Evolutionary conservation across 2,888 invertebrate species (phyloP), one percentile per base, ranked within the genome.

Genomic region (Mantis religiosa): DNA sequence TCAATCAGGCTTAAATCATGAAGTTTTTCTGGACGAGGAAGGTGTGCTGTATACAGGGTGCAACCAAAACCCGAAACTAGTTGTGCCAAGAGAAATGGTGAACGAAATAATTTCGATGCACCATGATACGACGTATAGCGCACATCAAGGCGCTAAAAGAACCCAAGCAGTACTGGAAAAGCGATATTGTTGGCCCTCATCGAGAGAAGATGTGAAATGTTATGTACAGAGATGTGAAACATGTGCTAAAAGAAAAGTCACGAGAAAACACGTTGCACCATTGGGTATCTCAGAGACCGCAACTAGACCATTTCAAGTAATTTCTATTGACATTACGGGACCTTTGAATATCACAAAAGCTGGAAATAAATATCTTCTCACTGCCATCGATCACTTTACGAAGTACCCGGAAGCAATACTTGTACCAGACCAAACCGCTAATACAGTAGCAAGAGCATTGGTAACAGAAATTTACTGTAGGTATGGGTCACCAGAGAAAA

Each of bases 371-470:
- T 30, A 30, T 30, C 4, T 30, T 30, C 30, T 30, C 30, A 30
- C 30, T 30, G 4, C 30, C 30, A 30, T 30, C 30, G 30, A 30
- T 30, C 30, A 30, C 30, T 30, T 30, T 30, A 30, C 30, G 30
- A 30, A 30, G 30, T 30, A 30, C 4, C 30, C 30, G 30, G 30
- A 30, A 30, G 30, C 30, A 0, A 89, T 91, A 12, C 90, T 92
- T 0, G 71, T 92, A 14, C 89, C 89, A 28, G 90, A 92, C 82
- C 89, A 90, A 28, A 91, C 83, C n/a, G 90, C 90, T 3, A 89
- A 87, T 84, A 30, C 4, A 30, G 30, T 30, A 9, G 91, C 91
- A 0, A 82, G 81, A 83, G 83, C 47, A 2, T 83, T 85, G 20
- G 87, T 91, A 6, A 90, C 91, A 83, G 27, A 90, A 7, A 91